Conservation (phyloP, 2,888 invertebrate species). For the Habroteleia sp. region DNA sequence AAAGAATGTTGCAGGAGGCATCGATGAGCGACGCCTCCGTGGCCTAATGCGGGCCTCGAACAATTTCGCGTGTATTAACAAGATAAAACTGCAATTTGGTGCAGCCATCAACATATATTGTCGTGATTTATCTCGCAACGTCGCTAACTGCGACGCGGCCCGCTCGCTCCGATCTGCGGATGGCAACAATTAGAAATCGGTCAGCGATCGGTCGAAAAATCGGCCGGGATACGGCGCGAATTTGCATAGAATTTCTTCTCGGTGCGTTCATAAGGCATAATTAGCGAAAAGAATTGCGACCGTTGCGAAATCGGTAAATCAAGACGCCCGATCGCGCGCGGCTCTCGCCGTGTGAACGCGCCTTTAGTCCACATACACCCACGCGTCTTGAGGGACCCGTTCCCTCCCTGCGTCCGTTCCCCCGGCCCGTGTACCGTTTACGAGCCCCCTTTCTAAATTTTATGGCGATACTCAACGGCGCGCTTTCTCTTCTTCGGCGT, state of each 20-base stretch:
- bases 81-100: slow-evolving; percentile 26
- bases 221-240: no score
- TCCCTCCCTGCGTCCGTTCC: slow-evolving; percentile 67
- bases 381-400: slow-evolving; percentile 72
- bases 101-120: slow-evolving; percentile 12
- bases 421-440: slow-evolving; percentile 73
- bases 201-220: no score
- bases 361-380: slow-evolving; percentile 70
- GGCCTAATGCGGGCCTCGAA: slow-evolving; percentile 2
- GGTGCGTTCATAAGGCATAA: no score
- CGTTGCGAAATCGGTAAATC: no score
- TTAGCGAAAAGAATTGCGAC: no score
- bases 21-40: slow-evolving; percentile 7
- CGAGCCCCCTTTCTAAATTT: slow-evolving; percentile 76
- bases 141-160: no score
- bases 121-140: slow-evolving; percentile 16
- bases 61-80: slow-evolving; percentile 28
- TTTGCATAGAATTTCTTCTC: no score
- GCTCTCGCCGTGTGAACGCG: slow-evolving; percentile 42
- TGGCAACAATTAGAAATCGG: no score
- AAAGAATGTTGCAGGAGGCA: slow-evolving; percentile 21
- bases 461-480: slow-evolving; percentile 74
- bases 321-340: no score
- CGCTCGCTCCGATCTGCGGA: no score
- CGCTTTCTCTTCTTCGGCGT: slow-evolving; percentile 49